Conservation (phyloP, 2,797 vertebrate genomes). For the Sebastes flavidus region DNA sequence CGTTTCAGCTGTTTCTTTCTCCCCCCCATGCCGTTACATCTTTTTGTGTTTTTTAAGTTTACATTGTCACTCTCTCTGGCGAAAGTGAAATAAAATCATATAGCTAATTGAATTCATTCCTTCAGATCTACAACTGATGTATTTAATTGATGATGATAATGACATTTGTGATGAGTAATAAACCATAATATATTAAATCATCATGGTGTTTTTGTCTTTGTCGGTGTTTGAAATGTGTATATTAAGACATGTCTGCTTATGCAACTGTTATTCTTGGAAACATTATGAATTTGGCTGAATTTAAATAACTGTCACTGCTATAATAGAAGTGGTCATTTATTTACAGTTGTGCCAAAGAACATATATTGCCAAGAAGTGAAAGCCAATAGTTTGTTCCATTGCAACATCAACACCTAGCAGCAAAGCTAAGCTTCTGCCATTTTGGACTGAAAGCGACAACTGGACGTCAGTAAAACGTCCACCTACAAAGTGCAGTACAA, state of each 20-base stretch:
- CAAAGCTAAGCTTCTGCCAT: too few relatives aligned
- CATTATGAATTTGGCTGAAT: neutral
- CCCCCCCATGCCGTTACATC: constrained; percentile 38
- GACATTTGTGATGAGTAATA: constrained; percentile 86
- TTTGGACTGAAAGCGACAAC: too few relatives aligned
- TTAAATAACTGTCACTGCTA: neutral
- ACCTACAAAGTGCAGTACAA: too few relatives aligned
- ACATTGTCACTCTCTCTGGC: constrained; percentile 73
- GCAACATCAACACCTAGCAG: too few relatives aligned
- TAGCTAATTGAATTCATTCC: constrained; percentile 82
- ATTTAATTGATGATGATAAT: constrained; percentile 83
- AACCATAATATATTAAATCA: constrained; percentile 86
- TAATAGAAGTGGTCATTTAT: neutral
- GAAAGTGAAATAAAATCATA: constrained; percentile 76
- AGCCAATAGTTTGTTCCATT: too few relatives aligned
- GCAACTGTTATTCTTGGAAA: neutral
- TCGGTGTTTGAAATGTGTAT: neutral
- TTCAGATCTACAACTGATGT: constrained; percentile 82
- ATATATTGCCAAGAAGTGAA: too few relatives aligned
- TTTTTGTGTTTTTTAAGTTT: constrained; percentile 80
- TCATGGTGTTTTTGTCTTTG: neutral
- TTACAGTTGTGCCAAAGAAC: too few relatives aligned
- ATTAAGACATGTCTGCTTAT: neutral
- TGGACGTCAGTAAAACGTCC: too few relatives aligned
- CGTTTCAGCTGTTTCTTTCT: constrained; percentile 19